Percentiles rank a stretch among this genome's conserved stretches.
Evolutionary conservation across 2,797 vertebrate species (phyloP).

Genomic region (Rhynchonycteris naso): DNA sequence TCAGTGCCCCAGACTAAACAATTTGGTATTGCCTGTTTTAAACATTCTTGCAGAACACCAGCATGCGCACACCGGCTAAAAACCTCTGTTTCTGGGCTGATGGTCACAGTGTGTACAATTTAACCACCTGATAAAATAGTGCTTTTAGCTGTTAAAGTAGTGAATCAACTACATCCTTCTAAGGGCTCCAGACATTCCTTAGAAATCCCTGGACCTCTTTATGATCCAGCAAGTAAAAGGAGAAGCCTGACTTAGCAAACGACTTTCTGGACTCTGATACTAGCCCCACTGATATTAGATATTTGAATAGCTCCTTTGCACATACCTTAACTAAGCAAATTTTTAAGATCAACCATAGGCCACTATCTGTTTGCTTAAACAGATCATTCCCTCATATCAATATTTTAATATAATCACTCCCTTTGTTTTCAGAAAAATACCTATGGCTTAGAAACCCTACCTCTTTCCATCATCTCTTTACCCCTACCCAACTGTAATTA

Average conservation of each 20-base stretch:
- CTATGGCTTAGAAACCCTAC: background rate
- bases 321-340: conserved; percentile 40
- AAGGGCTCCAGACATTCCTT: background rate
- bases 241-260: background rate
- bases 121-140: background rate
- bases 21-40: background rate
- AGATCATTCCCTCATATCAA: conserved; percentile 23
- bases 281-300: background rate
- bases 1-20: background rate
- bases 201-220: background rate
- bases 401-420: background rate
- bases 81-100: background rate
- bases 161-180: background rate
- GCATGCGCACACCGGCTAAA: background rate
- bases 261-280: background rate
- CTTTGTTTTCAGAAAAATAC: background rate
- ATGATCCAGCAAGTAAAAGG: background rate
- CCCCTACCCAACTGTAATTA: rapidly evolving
- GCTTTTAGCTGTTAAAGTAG: background rate
- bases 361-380: conserved; percentile 1
- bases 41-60: background rate
- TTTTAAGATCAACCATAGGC: background rate
- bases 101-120: background rate
- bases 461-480: background rate
- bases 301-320: conserved; percentile 48